These are phyloP conservation scores for Cynocephalus volans DNA, from an alignment of 2,113 vertebrate genomes.

Conservation along the genomic window DNA sequence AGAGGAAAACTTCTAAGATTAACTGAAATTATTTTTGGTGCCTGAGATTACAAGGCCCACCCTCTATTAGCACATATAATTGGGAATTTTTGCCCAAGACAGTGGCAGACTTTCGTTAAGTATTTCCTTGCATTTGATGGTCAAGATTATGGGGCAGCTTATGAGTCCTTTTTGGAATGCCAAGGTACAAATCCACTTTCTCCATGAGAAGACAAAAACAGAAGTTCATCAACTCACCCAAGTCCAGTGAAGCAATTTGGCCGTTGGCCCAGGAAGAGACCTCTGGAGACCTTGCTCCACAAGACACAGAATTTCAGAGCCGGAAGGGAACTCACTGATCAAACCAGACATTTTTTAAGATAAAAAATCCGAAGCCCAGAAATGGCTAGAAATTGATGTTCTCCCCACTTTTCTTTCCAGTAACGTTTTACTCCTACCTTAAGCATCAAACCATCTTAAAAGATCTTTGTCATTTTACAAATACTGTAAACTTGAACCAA, in stretches of 20 bases:
- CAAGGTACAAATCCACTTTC: slow-evolving; percentile 71
- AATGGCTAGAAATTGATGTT: slow-evolving; percentile 42
- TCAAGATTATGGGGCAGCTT: slow-evolving; percentile 29
- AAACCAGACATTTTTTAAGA: slow-evolving; percentile 15
- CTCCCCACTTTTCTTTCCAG: not conserved
- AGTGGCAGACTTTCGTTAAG: not conserved
- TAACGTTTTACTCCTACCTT: not conserved
- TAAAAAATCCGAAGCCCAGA: slow-evolving; percentile 13
- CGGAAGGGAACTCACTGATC: not conserved
- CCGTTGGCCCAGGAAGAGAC: slow-evolving; percentile 80
- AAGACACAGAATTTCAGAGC: slow-evolving; percentile 53
- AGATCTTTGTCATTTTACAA: slow-evolving; percentile 39
- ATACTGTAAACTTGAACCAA: slow-evolving; percentile 19
- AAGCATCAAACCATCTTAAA: slow-evolving; percentile 44
- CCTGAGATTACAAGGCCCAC: not conserved
- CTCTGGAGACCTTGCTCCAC: slow-evolving; percentile 51
- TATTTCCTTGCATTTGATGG: not conserved
- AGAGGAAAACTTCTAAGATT: slow-evolving; percentile 60
- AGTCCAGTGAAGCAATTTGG: slow-evolving; percentile 81
- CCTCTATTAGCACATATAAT: not conserved
- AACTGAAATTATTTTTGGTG: slow-evolving; percentile 69
- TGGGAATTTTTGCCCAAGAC: not conserved
- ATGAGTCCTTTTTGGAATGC: slow-evolving; percentile 67
- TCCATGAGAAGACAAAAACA: slow-evolving; percentile 78
- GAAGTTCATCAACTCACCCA: slow-evolving; percentile 77